These are phyloP conservation scores for Drosophila pseudoananassae DNA, from an alignment of 1,140 invertebrate genomes.

Conservation along the genomic window DNA sequence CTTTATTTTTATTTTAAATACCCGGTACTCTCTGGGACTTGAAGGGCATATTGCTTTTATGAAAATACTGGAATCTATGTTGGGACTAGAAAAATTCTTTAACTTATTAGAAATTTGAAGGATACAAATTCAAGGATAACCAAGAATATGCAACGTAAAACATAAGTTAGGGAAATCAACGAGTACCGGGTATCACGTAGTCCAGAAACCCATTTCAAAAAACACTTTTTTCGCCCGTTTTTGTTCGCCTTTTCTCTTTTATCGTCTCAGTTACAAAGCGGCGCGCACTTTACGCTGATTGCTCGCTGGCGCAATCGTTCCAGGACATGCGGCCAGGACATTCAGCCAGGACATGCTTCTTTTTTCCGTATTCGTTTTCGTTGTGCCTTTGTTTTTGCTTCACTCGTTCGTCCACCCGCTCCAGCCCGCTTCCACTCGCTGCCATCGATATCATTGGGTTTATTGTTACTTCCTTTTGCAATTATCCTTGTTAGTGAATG, in stretches of 20 bases:
- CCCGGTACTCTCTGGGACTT: neutral
- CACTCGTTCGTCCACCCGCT: neutral
- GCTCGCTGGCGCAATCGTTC: conserved; percentile 73
- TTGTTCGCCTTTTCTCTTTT: conserved; percentile 41
- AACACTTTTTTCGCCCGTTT: neutral
- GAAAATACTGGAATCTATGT: no score
- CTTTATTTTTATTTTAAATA: conserved; percentile 4
- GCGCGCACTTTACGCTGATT: conserved; percentile 80
- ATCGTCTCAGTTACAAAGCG: conserved; percentile 80
- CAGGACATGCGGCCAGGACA: conserved; percentile 17
- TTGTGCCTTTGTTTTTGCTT: conserved; percentile 11
- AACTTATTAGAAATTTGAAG: no score
- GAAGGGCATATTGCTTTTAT: neutral
- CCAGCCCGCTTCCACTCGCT: neutral
- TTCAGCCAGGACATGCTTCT: conserved; percentile 31
- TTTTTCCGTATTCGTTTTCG: conserved; percentile 13
- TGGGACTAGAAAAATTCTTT: no score
- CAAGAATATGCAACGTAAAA: no score
- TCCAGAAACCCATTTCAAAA: neutral
- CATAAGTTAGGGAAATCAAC: no score
- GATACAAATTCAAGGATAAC: no score
- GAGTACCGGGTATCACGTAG: neutral
- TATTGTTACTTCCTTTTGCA: conserved; percentile 81
- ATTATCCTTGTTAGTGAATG: conserved; percentile 76
- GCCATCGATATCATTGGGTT: conserved; percentile 77